Evolutionary conservation across 1,140 invertebrate genomes (phyloP), one percentile per base, ranked within the genome.

Genomic region (Brachionus rubens): DNA sequence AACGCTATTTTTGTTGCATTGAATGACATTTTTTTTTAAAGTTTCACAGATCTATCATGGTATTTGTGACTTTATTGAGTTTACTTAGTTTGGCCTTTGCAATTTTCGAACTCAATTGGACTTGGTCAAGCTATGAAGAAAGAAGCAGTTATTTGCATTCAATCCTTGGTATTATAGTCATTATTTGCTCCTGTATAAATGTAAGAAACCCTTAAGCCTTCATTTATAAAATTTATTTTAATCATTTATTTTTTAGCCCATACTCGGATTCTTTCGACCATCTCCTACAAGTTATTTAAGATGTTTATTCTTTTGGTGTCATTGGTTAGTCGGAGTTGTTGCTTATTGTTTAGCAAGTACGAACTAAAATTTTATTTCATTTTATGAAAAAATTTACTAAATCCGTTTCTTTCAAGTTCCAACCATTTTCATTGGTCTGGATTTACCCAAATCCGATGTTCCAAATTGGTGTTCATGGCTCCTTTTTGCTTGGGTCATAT

Each of bases 331-430:
- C 6, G 62, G 59, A 24, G 36, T 41, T 0, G 14, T 77, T 12
- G 76, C 76, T 30, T 54, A 54, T 46, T 77, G 76, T 65, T 43
- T 77, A 21, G 43, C 76, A n/a, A 68, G 75, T 76, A 59, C 46
- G 19, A 16, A 30, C 16, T 56, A 24, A 41, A 46, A 59, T 36
- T 76, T 21, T 56, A 12, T 16, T 41, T 0, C 26, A 5, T 10
- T n/a, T 26, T 41, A 36, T n/a, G n/a, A n/a, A 76, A 9, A 19
- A 7, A 3, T 65, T 62, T 75, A 1, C 14, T 21, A 50, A 4
- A 40, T 33, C n/a, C 5, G 1, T 54, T 48, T 76, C n/a, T 28
- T 19, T 1, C n/a, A 10, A 76, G 75, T 77, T 21, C 59, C 62
- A 1, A 56, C 41, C 12, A 77, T 77, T 19, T 77, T 77, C 19